These are phyloP conservation scores for Eulacestoma nigropectus DNA, from an alignment of 2,113 vertebrate species.

Conservation along the genomic window DNA sequence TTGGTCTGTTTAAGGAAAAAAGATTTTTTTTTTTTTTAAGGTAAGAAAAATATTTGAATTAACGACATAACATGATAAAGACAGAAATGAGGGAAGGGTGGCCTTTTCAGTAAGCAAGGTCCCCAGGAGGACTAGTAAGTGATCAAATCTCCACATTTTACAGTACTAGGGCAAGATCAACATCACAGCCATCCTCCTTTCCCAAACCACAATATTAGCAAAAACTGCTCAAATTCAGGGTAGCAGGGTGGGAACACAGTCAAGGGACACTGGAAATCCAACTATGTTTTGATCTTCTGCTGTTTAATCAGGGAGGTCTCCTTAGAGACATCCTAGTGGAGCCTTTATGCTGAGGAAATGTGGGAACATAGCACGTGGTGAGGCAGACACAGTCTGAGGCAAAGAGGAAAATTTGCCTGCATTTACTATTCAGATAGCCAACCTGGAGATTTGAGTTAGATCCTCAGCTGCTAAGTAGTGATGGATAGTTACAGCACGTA, in stretches of 20 bases:
- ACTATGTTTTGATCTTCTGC: background rate
- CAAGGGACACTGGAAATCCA: background rate
- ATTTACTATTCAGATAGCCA: background rate
- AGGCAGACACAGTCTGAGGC: background rate
- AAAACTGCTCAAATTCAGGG: background rate
- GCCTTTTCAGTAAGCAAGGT: background rate
- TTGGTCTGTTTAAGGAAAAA: background rate
- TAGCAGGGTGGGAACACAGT: background rate
- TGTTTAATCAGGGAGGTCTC: background rate
- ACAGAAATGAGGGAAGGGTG: background rate
- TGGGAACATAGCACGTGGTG: background rate
- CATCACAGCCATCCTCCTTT: background rate
- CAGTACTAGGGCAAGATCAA: background rate
- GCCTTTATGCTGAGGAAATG: background rate
- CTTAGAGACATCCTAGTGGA: background rate
- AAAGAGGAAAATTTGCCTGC: background rate
- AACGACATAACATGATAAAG: background rate
- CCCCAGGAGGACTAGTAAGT: background rate
- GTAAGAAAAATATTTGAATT: background rate
- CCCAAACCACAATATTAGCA: background rate
- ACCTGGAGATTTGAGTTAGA: background rate
- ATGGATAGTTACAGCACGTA: background rate
- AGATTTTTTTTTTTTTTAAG: background rate
- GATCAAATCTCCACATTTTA: background rate
- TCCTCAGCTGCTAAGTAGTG: background rate